A percentile compares a stretch with the other conserved stretches of the same genome.
phyloP scores from a whole-genome alignment of 2,113 vertebrate species.

The Hypanus sabinus region DNA sequence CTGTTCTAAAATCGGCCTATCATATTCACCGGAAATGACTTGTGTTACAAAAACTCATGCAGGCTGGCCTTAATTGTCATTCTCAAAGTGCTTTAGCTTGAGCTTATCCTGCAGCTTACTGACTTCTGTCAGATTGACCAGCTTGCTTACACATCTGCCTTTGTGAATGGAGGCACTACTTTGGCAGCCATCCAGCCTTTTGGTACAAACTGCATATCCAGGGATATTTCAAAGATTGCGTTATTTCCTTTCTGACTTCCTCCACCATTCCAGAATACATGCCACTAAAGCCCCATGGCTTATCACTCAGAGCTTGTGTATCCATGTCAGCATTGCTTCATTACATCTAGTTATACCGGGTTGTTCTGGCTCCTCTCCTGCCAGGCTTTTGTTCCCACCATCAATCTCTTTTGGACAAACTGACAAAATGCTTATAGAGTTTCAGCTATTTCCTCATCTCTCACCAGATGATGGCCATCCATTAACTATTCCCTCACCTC shows the following conservation, averaged over 20 bases:
- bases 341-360: not conserved
- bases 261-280: not conserved
- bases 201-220: not conserved
- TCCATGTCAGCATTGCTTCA: not conserved
- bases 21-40: not conserved
- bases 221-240: not conserved
- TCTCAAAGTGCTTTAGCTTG: not conserved
- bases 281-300: not conserved
- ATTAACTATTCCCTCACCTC: not conserved
- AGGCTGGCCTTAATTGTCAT: not conserved
- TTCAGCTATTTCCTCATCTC: not conserved
- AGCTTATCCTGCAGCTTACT: not conserved
- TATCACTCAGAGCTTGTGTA: not conserved
- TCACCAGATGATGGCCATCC: not conserved
- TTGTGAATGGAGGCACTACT: not conserved
- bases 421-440: not conserved
- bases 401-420: not conserved
- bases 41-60: not conserved
- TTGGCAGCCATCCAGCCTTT: not conserved
- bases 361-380: not conserved
- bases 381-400: not conserved
- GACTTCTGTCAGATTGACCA: not conserved
- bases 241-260: not conserved
- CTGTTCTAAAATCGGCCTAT: too few relatives aligned
- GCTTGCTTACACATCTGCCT: not conserved